Percentiles rank a stretch among this genome's conserved stretches.
These are phyloP conservation scores for Tenualosa ilisha DNA, from an alignment of 2,797 vertebrate genomes.

Conservation along the genomic window DNA sequence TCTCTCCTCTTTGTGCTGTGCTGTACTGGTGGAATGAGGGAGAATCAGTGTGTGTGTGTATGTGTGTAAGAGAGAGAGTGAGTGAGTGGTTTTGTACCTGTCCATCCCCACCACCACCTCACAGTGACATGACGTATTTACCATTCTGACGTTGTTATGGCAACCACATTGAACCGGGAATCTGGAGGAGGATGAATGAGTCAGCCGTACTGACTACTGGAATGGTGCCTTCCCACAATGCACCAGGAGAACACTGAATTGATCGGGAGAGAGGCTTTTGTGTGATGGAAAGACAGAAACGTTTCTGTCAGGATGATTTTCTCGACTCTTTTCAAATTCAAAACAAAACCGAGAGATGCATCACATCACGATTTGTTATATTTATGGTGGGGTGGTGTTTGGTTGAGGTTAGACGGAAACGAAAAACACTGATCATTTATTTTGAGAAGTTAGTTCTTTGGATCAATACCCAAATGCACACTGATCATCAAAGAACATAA, in stretches of 20 bases:
- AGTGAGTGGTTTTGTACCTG: not conserved
- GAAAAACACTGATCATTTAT: too few relatives aligned
- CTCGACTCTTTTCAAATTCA: not conserved
- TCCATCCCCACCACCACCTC: not conserved
- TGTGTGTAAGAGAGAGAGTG: not conserved
- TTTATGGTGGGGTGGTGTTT: not conserved
- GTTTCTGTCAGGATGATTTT: not conserved
- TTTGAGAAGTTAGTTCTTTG: too few relatives aligned
- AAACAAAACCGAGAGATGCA: not conserved
- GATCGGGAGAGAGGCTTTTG: not conserved
- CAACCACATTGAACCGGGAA: not conserved
- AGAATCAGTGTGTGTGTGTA: not conserved
- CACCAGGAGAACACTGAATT: not conserved
- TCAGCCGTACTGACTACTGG: constrained; percentile 2
- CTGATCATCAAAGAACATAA: too few relatives aligned
- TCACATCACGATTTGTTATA: not conserved
- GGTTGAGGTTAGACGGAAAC: not conserved
- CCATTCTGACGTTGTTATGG: constrained; percentile 22
- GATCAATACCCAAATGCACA: too few relatives aligned
- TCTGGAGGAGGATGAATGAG: constrained; percentile 12
- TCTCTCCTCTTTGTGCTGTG: not conserved
- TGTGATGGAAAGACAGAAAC: not conserved
- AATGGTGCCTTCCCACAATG: constrained; percentile 20
- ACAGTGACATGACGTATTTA: constrained; percentile 1
- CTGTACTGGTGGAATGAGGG: not conserved